Evolutionary conservation across 2,113 vertebrate genomes (phyloP).

Genomic region (Fukomys damarensis): DNA sequence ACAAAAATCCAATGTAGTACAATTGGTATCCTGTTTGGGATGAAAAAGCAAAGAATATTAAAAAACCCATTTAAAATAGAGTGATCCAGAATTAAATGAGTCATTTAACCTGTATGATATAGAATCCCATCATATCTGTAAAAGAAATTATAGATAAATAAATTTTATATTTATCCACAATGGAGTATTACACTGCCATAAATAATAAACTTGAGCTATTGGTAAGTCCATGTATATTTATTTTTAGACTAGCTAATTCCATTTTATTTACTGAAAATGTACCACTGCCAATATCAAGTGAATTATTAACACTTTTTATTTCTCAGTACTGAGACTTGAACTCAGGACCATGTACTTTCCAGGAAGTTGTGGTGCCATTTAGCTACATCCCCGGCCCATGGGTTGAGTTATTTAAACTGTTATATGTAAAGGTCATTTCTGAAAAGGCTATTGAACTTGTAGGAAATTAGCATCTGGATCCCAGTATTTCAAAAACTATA

Average conservation of each 20-base stretch:
- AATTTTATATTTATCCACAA: not conserved
- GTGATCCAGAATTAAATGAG: not conserved
- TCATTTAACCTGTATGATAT: not conserved
- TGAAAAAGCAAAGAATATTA: not conserved
- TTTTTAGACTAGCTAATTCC: not conserved
- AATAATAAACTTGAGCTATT: no score
- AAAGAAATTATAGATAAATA: not conserved
- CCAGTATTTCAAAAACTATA: not conserved
- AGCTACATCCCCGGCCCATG: not conserved
- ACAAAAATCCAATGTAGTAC: not conserved
- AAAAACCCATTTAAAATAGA: not conserved
- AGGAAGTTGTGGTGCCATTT: no score
- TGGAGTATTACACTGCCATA: no score
- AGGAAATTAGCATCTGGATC: not conserved
- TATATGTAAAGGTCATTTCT: not conserved
- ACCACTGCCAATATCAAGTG: not conserved
- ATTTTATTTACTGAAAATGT: conserved; percentile 31
- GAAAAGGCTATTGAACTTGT: not conserved
- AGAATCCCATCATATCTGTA: not conserved
- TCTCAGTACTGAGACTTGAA: no score
- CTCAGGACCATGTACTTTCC: no score
- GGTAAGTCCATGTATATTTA: not conserved
- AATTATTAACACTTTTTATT: no score
- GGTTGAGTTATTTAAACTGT: not conserved
- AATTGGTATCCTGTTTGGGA: not conserved